phyloP scores from a whole-genome alignment of 2,113 vertebrate species.

The Pseudois nayaur region DNA sequence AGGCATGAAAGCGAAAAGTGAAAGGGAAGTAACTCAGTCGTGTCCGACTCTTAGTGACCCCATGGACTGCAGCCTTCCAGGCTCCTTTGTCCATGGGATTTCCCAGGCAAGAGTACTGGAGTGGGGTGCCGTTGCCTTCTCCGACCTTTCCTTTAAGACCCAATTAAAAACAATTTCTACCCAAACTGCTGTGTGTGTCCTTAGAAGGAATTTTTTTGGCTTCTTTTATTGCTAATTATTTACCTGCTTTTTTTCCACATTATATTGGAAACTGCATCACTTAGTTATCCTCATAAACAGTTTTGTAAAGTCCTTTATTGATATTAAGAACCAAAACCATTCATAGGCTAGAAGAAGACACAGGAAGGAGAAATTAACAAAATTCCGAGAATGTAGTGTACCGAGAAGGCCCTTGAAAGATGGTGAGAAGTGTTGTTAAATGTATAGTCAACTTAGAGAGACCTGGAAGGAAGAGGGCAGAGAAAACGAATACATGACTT shows the following conservation, averaged over 20 bases:
- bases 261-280: not conserved
- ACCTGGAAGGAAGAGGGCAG: not conserved
- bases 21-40: too few species aligned
- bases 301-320: not conserved
- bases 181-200: not conserved
- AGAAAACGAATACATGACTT: not conserved
- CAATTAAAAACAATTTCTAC: not conserved
- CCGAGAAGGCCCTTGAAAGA: not conserved
- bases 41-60: too few species aligned
- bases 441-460: not conserved
- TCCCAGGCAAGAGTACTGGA: too few species aligned
- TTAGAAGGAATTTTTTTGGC: not conserved
- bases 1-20: too few species aligned
- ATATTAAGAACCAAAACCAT: not conserved
- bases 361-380: not conserved
- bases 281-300: not conserved
- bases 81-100: too few species aligned
- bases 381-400: not conserved
- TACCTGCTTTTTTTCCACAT: not conserved
- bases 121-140: too few species aligned
- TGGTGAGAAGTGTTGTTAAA: not conserved
- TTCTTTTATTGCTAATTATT: not conserved
- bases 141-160: not conserved
- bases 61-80: too few species aligned
- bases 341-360: not conserved